These are phyloP conservation scores for Choristoneura fumiferana DNA, from an alignment of 1,140 invertebrate genomes.

Conservation along the genomic window DNA sequence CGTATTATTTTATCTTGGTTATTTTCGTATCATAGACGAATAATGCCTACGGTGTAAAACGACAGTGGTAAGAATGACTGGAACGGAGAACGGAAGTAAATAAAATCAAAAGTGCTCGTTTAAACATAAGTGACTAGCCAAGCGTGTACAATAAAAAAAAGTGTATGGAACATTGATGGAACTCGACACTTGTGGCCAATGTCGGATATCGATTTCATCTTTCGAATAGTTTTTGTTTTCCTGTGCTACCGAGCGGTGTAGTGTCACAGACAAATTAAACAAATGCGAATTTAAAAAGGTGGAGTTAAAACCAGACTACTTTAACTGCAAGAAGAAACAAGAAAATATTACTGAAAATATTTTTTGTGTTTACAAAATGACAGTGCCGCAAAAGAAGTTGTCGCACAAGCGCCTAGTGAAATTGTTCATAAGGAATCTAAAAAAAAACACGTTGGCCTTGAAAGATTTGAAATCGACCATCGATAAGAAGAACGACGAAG, in stretches of 20 bases:
- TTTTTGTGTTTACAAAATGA: conserved; percentile 36
- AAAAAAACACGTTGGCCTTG: conserved; percentile 61
- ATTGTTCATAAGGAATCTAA: conserved; percentile 54
- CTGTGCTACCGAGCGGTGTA: neutral
- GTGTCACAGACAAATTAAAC: neutral
- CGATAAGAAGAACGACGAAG: conserved; percentile 41
- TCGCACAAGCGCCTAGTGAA: conserved; percentile 48
- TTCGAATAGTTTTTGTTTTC: neutral
- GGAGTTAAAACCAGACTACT: neutral
- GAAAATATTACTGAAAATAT: neutral
- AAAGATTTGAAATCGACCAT: conserved; percentile 53
- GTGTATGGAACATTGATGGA: neutral
- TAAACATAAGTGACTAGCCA: too few relatives aligned
- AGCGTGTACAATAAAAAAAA: neutral
- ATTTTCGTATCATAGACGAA: too few relatives aligned
- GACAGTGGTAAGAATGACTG: too few relatives aligned
- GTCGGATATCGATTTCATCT: conserved; percentile 4
- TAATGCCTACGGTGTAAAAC: too few relatives aligned
- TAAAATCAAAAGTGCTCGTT: too few relatives aligned
- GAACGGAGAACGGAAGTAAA: too few relatives aligned
- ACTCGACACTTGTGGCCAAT: conserved; percentile 1
- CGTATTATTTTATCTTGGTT: too few relatives aligned
- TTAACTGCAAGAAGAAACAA: neutral
- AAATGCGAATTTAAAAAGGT: neutral
- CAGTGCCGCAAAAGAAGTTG: conserved; percentile 32